Conservation (phyloP, 2,797 vertebrate species). For the Morelia viridis region DNA sequence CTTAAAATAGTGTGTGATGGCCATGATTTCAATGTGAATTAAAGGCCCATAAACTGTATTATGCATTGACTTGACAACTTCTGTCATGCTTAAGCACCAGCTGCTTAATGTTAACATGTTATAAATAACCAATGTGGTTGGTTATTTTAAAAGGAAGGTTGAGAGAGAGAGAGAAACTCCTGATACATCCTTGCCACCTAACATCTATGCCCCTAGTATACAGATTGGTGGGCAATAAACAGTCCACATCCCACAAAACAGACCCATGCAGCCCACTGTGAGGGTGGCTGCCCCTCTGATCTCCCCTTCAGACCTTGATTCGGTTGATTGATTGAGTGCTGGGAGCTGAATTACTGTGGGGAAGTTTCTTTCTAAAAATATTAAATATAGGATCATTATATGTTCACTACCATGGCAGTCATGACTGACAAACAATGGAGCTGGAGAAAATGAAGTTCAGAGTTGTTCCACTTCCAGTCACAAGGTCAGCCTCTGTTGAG, state of each 20-base stretch:
- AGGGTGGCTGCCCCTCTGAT: not conserved
- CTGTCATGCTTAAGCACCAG: not conserved
- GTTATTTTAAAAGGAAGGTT: not conserved
- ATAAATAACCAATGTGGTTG: not conserved
- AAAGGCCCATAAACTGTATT: too few species aligned
- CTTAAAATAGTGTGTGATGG: too few species aligned
- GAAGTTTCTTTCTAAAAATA: not conserved
- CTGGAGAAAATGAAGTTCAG: not conserved
- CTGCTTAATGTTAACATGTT: not conserved
- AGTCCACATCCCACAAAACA: not conserved
- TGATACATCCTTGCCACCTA: not conserved
- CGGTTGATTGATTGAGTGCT: not conserved
- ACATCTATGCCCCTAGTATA: not conserved
- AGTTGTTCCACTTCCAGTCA: not conserved
- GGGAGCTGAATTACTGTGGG: not conserved
- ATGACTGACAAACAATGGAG: not conserved
- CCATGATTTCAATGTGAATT: too few species aligned
- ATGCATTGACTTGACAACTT: not conserved
- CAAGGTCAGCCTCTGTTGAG: not conserved
- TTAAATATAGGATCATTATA: not conserved
- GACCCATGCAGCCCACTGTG: not conserved
- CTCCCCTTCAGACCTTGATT: not conserved
- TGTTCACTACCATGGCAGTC: not conserved
- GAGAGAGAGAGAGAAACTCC: not conserved
- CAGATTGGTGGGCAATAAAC: not conserved